Percentiles rank a stretch among this genome's conserved stretches.
These are phyloP conservation scores for Ceriagrion tenellum DNA, from an alignment of 2,888 invertebrate genomes.

Conservation along the genomic window DNA sequence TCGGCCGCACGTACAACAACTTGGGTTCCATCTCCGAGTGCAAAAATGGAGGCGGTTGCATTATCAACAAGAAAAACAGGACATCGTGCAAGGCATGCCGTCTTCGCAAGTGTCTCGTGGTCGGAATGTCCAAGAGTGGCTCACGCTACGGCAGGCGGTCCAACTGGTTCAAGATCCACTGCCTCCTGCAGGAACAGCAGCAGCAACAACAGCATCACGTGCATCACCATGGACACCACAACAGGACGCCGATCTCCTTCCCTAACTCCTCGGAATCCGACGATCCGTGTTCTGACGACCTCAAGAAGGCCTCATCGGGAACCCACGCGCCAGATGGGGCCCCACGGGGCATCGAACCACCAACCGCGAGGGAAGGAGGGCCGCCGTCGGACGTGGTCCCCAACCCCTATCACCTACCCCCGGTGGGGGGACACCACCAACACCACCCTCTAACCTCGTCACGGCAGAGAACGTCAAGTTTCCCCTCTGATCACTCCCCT, in stretches of 20 bases:
- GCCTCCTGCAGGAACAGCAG: constrained; percentile 89
- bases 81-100: constrained; percentile 95
- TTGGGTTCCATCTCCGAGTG: constrained; percentile 93
- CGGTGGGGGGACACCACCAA: background rate
- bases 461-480: background rate
- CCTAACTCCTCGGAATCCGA: background rate
- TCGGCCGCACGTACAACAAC: constrained; percentile 95
- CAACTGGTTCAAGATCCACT: constrained; percentile 97
- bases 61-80: constrained; percentile 95
- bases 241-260: background rate
- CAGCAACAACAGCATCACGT: constrained; percentile 54
- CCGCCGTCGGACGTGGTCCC: background rate
- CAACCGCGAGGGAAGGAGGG: constrained; percentile 1
- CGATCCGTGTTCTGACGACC: background rate
- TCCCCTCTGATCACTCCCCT: background rate
- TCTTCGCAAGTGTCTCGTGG: constrained; percentile 90
- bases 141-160: constrained; percentile 93
- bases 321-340: background rate
- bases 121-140: constrained; percentile 95
- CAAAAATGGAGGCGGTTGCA: constrained; percentile 94
- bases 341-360: background rate
- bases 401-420: background rate
- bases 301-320: constrained; percentile 9
- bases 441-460: background rate
- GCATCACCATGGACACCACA: background rate